phyloP scores from a whole-genome alignment of 2,888 invertebrate genomes.

The Sisyra terminalis region DNA sequence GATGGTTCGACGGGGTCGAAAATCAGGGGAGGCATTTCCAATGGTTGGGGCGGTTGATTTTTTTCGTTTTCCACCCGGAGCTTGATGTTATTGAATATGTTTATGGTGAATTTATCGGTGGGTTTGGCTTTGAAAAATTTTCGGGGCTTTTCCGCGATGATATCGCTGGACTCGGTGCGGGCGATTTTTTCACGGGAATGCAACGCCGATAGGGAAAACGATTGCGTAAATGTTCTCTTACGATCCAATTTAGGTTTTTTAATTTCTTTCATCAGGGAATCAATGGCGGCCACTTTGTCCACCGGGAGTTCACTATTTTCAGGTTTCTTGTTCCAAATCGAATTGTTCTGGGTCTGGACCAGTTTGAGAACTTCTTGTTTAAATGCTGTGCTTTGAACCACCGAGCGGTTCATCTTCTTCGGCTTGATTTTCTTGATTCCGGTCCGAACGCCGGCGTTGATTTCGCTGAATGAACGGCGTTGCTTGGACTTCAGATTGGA shows the following conservation, averaged over 20 bases:
- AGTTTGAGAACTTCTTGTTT: slow-evolving; percentile 4
- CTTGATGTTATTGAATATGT: slow-evolving; percentile 21
- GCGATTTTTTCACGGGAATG: neutral
- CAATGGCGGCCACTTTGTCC: slow-evolving; percentile 6
- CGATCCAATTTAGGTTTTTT: neutral
- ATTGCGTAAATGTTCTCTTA: neutral
- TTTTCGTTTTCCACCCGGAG: slow-evolving; percentile 22
- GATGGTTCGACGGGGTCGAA: neutral
- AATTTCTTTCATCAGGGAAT: slow-evolving; percentile 1
- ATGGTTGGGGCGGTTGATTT: slow-evolving; percentile 11
- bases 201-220: neutral
- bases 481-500: slow-evolving; percentile 21
- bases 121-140: slow-evolving; percentile 29
- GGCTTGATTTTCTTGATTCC: slow-evolving; percentile 43
- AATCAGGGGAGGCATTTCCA: neutral
- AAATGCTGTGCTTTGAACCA: neutral
- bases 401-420: slow-evolving; percentile 16
- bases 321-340: slow-evolving; percentile 1
- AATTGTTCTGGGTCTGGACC: neutral
- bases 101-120: slow-evolving; percentile 21
- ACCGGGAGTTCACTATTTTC: neutral
- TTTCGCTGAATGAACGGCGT: slow-evolving; percentile 33
- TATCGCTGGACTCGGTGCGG: neutral
- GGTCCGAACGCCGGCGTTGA: slow-evolving; percentile 49
- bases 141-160: slow-evolving; percentile 13